These are phyloP conservation scores for Bombycilla garrulus DNA, from an alignment of 2,113 vertebrate species.

Conservation along the genomic window DNA sequence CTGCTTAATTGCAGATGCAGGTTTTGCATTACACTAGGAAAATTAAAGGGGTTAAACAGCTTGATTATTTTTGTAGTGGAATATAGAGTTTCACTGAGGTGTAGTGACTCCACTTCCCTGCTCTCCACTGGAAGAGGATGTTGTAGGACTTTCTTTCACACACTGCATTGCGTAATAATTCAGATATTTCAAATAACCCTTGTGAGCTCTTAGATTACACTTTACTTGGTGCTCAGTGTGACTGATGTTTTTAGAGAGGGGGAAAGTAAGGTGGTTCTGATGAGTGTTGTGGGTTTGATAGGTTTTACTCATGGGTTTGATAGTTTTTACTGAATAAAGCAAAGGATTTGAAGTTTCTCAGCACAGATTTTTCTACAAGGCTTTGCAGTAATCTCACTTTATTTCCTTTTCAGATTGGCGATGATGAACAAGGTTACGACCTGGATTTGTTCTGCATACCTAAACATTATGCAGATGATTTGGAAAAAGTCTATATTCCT, in stretches of 20 bases:
- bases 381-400: slow-evolving; percentile 5
- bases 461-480: slow-evolving; percentile 90
- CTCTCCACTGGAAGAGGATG: accelerated
- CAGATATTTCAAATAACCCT: neutral
- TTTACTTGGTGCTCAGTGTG: neutral
- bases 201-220: neutral
- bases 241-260: neutral
- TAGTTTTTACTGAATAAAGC: neutral
- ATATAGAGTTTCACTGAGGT: neutral
- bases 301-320: neutral
- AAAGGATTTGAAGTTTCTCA: neutral
- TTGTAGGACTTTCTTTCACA: neutral
- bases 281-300: accelerated
- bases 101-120: neutral
- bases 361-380: neutral
- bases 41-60: neutral
- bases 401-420: slow-evolving; percentile 86
- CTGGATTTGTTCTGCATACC: slow-evolving; percentile 97
- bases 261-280: neutral
- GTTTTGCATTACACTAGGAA: neutral
- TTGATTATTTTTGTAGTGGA: neutral
- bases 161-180: neutral
- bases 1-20: neutral
- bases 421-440: slow-evolving; percentile 95
- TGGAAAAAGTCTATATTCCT: slow-evolving; percentile 96